phyloP scores from a whole-genome alignment of 2,797 vertebrate species.

The Cuniculus paca region DNA sequence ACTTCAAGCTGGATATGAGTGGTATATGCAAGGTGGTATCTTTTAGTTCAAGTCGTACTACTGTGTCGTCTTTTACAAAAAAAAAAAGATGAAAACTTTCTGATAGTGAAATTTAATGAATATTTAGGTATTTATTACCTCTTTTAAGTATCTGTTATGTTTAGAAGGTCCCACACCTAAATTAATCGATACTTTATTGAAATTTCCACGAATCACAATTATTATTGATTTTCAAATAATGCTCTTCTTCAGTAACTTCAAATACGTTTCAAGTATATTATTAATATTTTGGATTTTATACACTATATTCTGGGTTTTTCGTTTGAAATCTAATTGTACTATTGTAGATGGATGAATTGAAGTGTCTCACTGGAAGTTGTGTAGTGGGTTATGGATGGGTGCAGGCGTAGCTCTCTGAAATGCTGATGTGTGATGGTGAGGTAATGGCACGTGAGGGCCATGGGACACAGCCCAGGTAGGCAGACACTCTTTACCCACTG shows the following conservation, averaged over 20 bases:
- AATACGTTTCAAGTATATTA: not conserved
- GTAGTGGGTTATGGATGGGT: not conserved
- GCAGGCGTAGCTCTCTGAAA: not conserved
- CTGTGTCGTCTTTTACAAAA: not conserved
- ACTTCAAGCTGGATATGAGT: not conserved
- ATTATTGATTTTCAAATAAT: not conserved
- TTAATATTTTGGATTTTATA: not conserved
- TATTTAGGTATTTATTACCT: not conserved
- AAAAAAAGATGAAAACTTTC: not conserved
- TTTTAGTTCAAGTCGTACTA: not conserved
- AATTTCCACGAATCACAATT: not conserved
- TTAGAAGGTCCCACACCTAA: not conserved
- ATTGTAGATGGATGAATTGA: not conserved
- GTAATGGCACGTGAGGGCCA: fast-evolving
- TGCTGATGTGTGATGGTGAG: not conserved
- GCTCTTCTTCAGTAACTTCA: slow-evolving; percentile 5
- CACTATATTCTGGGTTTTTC: not conserved
- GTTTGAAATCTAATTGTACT: not conserved
- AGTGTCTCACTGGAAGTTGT: not conserved
- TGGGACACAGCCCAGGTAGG: fast-evolving
- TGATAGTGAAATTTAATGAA: not conserved
- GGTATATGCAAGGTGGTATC: not conserved
- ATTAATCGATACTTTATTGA: not conserved
- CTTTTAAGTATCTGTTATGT: not conserved
- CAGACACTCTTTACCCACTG: fast-evolving